Evolutionary conservation across 2,888 invertebrate genomes (phyloP).

Genomic region (Philaethria dido): DNA sequence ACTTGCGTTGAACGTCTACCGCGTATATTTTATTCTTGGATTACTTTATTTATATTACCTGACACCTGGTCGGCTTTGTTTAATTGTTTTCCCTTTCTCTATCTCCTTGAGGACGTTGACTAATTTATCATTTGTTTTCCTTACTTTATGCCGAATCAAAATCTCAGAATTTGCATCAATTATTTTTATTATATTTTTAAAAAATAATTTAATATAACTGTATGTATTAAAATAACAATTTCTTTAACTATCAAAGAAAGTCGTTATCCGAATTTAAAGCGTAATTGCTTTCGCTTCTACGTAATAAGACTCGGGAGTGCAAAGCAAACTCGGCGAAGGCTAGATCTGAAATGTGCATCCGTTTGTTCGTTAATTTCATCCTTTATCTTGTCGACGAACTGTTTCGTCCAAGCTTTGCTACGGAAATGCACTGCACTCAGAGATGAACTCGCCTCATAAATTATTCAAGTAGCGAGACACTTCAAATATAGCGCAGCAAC

Average conservation of each 20-base stretch:
- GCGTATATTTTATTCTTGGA: conserved; percentile 15
- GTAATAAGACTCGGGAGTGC: conserved; percentile 37
- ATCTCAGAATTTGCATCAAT: too few relatives aligned
- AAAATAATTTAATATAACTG: background rate
- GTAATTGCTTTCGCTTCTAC: conserved; percentile 29
- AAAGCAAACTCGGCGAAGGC: conserved; percentile 39
- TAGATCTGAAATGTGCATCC: conserved; percentile 47
- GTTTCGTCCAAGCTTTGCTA: conserved; percentile 62
- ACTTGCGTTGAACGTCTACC: conserved; percentile 25
- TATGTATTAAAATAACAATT: conserved; percentile 16
- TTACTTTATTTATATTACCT: conserved; percentile 7
- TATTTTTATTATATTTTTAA: too few relatives aligned
- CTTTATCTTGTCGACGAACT: conserved; percentile 57
- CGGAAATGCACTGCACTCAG: conserved; percentile 74
- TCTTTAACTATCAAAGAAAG: conserved; percentile 27
- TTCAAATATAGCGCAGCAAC: conserved; percentile 76
- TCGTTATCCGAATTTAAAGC: conserved; percentile 26
- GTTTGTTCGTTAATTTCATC: conserved; percentile 51
- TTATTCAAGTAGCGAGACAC: conserved; percentile 81
- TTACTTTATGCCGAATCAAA: too few relatives aligned
- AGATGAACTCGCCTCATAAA: conserved; percentile 77
- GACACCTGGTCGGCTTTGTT: background rate
- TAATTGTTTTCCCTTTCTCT: background rate
- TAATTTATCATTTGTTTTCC: too few relatives aligned
- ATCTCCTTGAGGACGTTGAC: background rate